These are phyloP conservation scores for Deilephila elpenor DNA, from an alignment of 2,888 invertebrate species.

Conservation along the genomic window DNA sequence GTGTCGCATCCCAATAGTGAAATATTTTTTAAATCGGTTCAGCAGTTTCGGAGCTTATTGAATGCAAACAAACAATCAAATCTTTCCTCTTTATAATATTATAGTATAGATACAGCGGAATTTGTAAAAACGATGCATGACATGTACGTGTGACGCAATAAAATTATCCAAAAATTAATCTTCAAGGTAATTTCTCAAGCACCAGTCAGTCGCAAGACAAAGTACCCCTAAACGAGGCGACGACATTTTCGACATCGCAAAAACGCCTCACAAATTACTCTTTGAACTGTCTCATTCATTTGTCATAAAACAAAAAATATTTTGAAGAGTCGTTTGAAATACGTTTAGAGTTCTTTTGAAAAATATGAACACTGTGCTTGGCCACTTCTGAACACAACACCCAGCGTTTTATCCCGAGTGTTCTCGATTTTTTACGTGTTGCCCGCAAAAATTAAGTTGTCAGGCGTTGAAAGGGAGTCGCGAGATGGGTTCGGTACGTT, in stretches of 20 bases:
- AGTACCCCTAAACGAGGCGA: conserved; percentile 14
- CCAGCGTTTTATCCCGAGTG: conserved; percentile 22
- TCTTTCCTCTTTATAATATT: no score
- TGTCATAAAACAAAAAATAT: conserved; percentile 23
- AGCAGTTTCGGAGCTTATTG: no score
- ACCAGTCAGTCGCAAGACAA: conserved; percentile 3
- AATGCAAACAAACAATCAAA: no score
- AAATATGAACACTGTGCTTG: conserved; percentile 15
- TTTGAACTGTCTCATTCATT: conserved; percentile 25
- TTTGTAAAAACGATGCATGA: background rate
- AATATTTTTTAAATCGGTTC: no score
- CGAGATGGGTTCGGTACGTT: conserved; percentile 8
- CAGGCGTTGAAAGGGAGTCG: conserved; percentile 1
- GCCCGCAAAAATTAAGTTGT: conserved; percentile 24
- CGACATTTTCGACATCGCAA: conserved; percentile 21
- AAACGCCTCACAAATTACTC: conserved; percentile 17
- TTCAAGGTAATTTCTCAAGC: background rate
- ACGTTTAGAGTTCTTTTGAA: conserved; percentile 23
- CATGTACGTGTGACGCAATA: background rate
- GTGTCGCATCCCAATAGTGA: no score
- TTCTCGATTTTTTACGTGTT: conserved; percentile 22
- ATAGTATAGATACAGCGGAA: no score
- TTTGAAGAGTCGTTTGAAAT: conserved; percentile 23
- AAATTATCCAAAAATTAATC: background rate
- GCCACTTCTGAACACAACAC: conserved; percentile 19